Evolutionary conservation across 2,113 vertebrate species (phyloP).

Genomic region (Aphyosemion australe): DNA sequence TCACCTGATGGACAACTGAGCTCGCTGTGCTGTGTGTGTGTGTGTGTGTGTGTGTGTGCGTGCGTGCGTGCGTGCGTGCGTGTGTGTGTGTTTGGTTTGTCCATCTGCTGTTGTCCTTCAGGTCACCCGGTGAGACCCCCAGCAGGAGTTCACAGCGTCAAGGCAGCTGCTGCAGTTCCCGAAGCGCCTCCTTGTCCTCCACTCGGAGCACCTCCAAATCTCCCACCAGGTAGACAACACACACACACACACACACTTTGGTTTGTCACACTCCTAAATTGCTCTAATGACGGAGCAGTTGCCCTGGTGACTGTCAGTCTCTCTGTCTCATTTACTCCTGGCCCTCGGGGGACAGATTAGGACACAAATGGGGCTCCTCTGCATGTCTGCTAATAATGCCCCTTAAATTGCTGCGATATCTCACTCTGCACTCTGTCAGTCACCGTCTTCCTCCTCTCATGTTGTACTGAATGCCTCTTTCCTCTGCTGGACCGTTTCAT

Average conservation of each 20-base stretch:
- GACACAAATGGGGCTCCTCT: constrained; percentile 27
- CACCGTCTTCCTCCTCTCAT: neutral
- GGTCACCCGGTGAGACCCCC: constrained; percentile 87
- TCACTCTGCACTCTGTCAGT: constrained; percentile 15
- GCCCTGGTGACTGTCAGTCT: constrained; percentile 33
- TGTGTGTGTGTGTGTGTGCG: constrained; percentile 35
- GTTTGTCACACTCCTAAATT: constrained; percentile 1
- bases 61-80: constrained; percentile 28
- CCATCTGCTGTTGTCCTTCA: constrained; percentile 63
- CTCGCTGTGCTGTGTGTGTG: constrained; percentile 30
- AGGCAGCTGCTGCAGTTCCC: constrained; percentile 91
- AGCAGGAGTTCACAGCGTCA: constrained; percentile 84
- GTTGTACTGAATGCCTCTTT: neutral
- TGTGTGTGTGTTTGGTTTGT: constrained; percentile 27
- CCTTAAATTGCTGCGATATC: constrained; percentile 22
- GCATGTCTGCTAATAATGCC: constrained; percentile 23
- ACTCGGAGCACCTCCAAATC: constrained; percentile 87
- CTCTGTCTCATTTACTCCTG: constrained; percentile 18
- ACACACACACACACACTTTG: neutral
- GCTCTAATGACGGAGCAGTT: constrained; percentile 10
- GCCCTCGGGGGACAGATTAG: constrained; percentile 29
- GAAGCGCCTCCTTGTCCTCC: constrained; percentile 89
- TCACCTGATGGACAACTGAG: constrained; percentile 30
- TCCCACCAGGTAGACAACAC: constrained; percentile 84
- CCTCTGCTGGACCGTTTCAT: neutral